These are phyloP conservation scores for Lasiurus cinereus DNA, from an alignment of 2,113 vertebrate species.

Conservation along the genomic window DNA sequence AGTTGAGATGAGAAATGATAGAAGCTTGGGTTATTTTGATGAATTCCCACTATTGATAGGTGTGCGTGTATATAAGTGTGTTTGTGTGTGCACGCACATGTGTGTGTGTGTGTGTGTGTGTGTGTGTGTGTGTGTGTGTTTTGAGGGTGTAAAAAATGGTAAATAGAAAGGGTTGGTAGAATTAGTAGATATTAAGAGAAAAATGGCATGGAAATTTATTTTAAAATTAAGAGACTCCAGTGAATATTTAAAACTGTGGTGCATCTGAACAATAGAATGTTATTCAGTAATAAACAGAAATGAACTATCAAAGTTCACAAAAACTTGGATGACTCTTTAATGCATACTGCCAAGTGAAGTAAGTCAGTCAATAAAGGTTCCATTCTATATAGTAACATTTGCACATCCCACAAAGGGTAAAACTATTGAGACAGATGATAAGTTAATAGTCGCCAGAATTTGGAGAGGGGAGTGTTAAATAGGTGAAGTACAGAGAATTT, in stretches of 20 bases:
- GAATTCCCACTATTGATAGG: background rate
- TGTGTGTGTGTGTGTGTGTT: background rate
- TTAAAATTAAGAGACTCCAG: background rate
- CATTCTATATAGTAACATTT: background rate
- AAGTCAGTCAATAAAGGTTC: background rate
- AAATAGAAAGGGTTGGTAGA: background rate
- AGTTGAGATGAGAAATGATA: background rate
- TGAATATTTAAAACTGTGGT: background rate
- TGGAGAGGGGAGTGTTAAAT: background rate
- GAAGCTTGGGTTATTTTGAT: background rate
- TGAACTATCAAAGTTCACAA: background rate
- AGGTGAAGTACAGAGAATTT: background rate
- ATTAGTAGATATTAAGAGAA: background rate
- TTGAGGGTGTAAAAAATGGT: background rate
- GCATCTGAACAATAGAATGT: background rate
- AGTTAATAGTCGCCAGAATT: background rate
- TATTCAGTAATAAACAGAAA: background rate
- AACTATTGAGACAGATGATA: background rate
- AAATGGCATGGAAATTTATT: background rate
- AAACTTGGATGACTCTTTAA: background rate
- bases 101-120: background rate
- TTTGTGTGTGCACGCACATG: no score
- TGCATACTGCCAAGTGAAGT: background rate
- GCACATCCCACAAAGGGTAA: background rate
- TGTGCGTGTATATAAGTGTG: background rate